phyloP scores from a whole-genome alignment of 2,797 vertebrate genomes.

The Gymnoscopelus microlampas region DNA sequence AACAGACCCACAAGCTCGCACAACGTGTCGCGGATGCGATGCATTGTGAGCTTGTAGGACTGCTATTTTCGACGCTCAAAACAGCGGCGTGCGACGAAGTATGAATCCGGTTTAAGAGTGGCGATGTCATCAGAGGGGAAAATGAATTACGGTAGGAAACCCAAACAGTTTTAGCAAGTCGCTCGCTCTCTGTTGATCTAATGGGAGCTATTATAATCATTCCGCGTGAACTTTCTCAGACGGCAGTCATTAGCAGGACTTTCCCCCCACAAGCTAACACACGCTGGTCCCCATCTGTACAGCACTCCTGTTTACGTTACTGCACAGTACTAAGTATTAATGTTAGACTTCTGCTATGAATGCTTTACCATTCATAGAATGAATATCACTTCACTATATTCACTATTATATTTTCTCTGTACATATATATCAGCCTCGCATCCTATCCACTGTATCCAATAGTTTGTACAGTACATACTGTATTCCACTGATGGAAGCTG shows the following conservation, averaged over 20 bases:
- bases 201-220: background rate
- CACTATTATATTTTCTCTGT: no score
- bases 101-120: background rate
- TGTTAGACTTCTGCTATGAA: no score
- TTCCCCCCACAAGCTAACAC: background rate
- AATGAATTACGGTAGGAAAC: conserved; percentile 9
- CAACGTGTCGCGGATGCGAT: background rate
- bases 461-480: no score
- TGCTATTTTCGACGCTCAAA: background rate
- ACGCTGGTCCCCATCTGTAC: background rate
- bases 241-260: conserved; percentile 7
- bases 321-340: background rate
- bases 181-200: background rate
- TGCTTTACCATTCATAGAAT: no score
- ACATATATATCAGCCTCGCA: no score
- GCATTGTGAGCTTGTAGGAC: background rate
- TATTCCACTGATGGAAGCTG: no score
- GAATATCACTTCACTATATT: no score
- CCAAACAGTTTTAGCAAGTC: background rate
- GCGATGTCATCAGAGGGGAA: conserved; percentile 13
- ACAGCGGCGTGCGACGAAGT: background rate
- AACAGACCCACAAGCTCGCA: no score
- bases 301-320: background rate
- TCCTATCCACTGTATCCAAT: no score
- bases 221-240: background rate